phyloP scores from a whole-genome alignment of 2,113 vertebrate genomes.

The Cololabis saira region DNA sequence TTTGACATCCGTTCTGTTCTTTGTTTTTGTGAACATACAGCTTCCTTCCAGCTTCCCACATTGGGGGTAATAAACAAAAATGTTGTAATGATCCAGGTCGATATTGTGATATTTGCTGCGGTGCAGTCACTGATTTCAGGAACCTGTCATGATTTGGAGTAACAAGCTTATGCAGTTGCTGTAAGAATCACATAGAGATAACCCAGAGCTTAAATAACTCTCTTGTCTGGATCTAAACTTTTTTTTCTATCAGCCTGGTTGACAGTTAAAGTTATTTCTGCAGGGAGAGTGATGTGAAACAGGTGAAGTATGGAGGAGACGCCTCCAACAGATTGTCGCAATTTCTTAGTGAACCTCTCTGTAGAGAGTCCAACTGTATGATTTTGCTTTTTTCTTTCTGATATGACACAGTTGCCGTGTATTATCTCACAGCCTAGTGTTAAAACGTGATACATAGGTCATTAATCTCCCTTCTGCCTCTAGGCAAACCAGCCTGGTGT shows the following conservation, averaged over 20 bases:
- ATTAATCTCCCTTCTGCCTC: neutral
- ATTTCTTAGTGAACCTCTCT: neutral
- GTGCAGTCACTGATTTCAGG: conserved; percentile 60
- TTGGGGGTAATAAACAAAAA: neutral
- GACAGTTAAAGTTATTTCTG: conserved; percentile 21
- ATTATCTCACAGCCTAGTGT: conserved; percentile 7
- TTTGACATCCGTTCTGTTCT: no score
- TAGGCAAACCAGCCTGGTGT: conserved; percentile 32
- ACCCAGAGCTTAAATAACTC: conserved; percentile 24
- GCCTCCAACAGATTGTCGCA: neutral
- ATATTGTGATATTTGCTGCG: conserved; percentile 18
- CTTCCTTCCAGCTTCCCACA: no score
- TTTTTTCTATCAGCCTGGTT: conserved; percentile 26
- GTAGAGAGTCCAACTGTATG: neutral
- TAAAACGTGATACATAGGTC: conserved; percentile 30
- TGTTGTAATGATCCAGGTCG: conserved; percentile 35
- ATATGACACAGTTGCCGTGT: neutral
- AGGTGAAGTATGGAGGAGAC: conserved; percentile 30
- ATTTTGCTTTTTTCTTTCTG: neutral
- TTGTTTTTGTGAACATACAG: no score
- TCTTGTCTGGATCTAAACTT: conserved; percentile 13
- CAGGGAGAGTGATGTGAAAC: conserved; percentile 9
- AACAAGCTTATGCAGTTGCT: conserved; percentile 50
- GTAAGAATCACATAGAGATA: conserved; percentile 47
- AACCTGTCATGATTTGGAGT: conserved; percentile 55